These are phyloP conservation scores for Rotaria socialis DNA, from an alignment of 2,888 invertebrate genomes.

Conservation along the genomic window DNA sequence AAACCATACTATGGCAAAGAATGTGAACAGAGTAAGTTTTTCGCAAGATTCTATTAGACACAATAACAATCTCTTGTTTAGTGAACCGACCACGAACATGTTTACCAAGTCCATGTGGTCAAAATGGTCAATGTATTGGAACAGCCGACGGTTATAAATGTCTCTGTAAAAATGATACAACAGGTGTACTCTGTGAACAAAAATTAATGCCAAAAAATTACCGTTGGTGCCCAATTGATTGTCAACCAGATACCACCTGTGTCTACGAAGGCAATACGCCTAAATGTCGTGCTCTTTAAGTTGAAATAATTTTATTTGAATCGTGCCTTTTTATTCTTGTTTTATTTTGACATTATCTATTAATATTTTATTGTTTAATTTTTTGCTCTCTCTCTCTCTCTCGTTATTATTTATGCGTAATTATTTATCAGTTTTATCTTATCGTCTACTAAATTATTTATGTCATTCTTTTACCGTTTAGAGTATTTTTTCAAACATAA, in stretches of 20 bases:
- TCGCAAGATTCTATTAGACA: no score
- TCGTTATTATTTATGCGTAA: background rate
- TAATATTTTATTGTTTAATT: background rate
- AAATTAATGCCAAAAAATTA: constrained; percentile 7
- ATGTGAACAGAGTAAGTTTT: background rate
- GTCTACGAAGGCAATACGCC: constrained; percentile 24
- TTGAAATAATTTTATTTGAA: background rate
- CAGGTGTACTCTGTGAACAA: constrained; percentile 43
- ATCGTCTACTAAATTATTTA: background rate
- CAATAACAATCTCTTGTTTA: background rate
- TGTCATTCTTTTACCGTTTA: constrained; percentile 24
- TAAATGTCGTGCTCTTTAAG: constrained; percentile 17
- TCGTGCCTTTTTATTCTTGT: background rate
- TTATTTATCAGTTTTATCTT: background rate
- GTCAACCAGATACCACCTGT: background rate
- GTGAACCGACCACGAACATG: constrained; percentile 31
- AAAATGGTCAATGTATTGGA: constrained; percentile 47
- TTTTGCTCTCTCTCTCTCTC: background rate
- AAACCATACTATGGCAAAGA: background rate
- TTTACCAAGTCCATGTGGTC: constrained; percentile 48
- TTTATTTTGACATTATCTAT: background rate
- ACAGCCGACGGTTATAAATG: constrained; percentile 33
- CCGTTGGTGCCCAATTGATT: constrained; percentile 30
- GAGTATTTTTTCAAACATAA: constrained; percentile 6
- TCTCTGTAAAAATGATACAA: constrained; percentile 31